Base-by-base conservation (phyloP, 2,888 invertebrate species). In the Dimorphilus gyrociliatus region DNA sequence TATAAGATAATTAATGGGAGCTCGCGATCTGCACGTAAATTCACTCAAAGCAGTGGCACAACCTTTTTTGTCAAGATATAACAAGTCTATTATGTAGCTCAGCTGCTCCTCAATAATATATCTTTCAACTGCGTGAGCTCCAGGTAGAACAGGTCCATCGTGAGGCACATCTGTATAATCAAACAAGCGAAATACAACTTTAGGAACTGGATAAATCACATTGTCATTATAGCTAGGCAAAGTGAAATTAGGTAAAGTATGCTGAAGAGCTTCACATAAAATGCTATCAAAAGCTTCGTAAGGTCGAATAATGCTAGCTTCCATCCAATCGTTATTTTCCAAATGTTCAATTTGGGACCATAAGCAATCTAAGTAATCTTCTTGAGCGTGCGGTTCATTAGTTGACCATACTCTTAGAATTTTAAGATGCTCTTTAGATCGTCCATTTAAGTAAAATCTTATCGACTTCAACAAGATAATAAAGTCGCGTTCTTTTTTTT, bases 91-190 rank as follows among this genome's bases (percentile, higher is more conserved):
- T 21, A 94, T 90, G 47, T 86, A 82, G 51, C 81, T 77, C 19
- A 99, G 69, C 55, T 97, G 92, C 61, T 94, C 92, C 59, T 99
- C 97, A 48, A 99, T 88, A 2, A 97, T 70, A 63, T 88, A 94
- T 36, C 97, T 70, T 61, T 99, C 97, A 38, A 97, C 90, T 0
- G 94, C 84, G 65, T 94, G 90, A 14, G 84, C 81, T 21, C 90
- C 92, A 0, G 97, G 97, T 32, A 97, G 65, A 25, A 66, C 59
- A 4, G 65, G 64, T 4, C 64, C 65, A 63, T 63, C n/a, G n/a
- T 90, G 90, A 0, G 92, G 90, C 47, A 92, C 90, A 65, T 99
- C 97, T 0, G 92, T 90, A 60, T 94, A 90, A 63, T 94, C 94
- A 66, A 99, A 99, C 75, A 99, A 54, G 17, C 70, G 72, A 63